phyloP scores from a whole-genome alignment of 2,888 invertebrate species.

The Anoplius nigerrimus region DNA sequence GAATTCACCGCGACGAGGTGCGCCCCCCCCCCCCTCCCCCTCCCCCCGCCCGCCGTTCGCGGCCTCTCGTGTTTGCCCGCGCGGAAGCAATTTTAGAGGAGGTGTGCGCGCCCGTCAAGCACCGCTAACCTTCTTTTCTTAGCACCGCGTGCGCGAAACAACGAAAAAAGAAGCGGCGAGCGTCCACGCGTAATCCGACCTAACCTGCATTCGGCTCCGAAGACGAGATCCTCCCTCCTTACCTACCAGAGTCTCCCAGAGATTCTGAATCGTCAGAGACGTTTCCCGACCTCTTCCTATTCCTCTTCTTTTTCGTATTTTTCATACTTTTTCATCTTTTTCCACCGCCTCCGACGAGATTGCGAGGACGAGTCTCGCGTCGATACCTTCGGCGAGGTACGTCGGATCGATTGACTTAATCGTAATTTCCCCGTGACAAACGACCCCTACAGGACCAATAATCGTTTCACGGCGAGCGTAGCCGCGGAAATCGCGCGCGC shows the following conservation, averaged over 20 bases:
- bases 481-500: slow-evolving; percentile 50
- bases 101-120: slow-evolving; percentile 22
- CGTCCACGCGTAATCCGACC: too few species aligned
- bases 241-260: too few species aligned
- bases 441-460: slow-evolving; percentile 53
- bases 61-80: slow-evolving; percentile 17
- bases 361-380: too few species aligned
- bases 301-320: too few species aligned
- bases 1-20: slow-evolving; percentile 55
- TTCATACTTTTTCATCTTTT: too few species aligned
- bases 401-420: slow-evolving; percentile 52
- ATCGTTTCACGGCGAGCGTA: slow-evolving; percentile 58
- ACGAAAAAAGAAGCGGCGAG: slow-evolving; percentile 13
- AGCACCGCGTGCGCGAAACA: slow-evolving; percentile 26
- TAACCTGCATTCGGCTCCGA: slow-evolving; percentile 1
- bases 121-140: slow-evolving; percentile 56
- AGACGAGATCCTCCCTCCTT: too few species aligned
- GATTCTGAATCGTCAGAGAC: too few species aligned
- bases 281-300: too few species aligned
- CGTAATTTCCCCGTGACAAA: slow-evolving; percentile 54
- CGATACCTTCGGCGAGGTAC: neutral
- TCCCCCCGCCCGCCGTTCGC: too few species aligned
- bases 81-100: slow-evolving; percentile 35
- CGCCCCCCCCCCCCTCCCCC: too few species aligned
- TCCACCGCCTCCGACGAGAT: too few species aligned